Evolutionary conservation across 2,113 vertebrate species (phyloP), one percentile per base, ranked within the genome.

Genomic region (Actinemys pallida): DNA sequence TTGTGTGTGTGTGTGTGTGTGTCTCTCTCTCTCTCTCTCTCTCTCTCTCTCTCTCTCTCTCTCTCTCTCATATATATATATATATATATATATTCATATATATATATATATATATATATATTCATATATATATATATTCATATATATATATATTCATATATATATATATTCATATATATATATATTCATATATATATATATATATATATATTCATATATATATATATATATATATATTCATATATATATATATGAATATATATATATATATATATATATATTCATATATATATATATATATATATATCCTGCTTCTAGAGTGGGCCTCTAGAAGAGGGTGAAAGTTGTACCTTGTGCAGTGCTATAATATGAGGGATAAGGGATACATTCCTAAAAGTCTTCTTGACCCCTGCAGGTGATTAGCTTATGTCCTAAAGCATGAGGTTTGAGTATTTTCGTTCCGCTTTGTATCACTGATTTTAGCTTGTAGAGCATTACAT

Each of bases 41-140:
- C 2, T 72, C 3, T 72, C 35, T n/a, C 65, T n/a, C n/a, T n/a
- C n/a, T n/a, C n/a, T n/a, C n/a, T n/a, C n/a, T n/a, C n/a, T n/a
- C n/a, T n/a, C n/a, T n/a, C n/a, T n/a, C n/a, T n/a, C n/a, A 72
- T 0, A 0, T 59, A 39, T 39, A 39, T 39, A 39, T 39, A 39
- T 39, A 39, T 39, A 39, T 39, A 39, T 39, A 39, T 39, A 39
- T 39, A 39, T 39, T n/a, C n/a, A 39, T 39, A 39, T 39, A 39
- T 39, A 39, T 39, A 39, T 39, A 39, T 39, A 39, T 39, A 39
- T 39, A 39, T 39, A 39, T 39, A 39, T 39, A 39, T 39, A 39
- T 39, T 3, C 39, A 39, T 39, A n/a, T n/a, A n/a, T n/a, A n/a
- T n/a, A n/a, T n/a, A n/a, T n/a, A n/a, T n/a, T n/a, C n/a, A n/a